Percentiles rank a stretch among this genome's conserved stretches.
Evolutionary conservation across 1,140 invertebrate genomes (phyloP).

Genomic region (Leptinotarsa undecemlineata): DNA sequence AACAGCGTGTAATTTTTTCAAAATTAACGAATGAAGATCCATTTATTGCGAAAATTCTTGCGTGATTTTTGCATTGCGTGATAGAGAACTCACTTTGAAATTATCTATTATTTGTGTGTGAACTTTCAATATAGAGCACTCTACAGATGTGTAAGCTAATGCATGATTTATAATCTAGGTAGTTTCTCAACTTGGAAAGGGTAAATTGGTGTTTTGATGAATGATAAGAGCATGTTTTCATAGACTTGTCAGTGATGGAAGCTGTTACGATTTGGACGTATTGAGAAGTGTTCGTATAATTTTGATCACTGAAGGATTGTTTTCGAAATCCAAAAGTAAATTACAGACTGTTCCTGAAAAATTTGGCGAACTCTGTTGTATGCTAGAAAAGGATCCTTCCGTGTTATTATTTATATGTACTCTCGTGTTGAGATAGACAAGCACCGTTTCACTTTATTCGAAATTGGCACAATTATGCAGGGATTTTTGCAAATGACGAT

Average conservation of each 20-base stretch:
- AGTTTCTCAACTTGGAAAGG: constrained; percentile 10
- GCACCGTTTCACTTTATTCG: constrained; percentile 2
- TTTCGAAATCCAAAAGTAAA: background rate
- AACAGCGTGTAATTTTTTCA: background rate
- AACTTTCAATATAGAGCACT: constrained; percentile 42
- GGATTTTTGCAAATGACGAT: background rate
- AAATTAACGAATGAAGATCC: background rate
- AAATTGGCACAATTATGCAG: background rate
- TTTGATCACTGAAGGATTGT: background rate
- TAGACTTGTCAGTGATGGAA: background rate
- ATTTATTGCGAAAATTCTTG: background rate
- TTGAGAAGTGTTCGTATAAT: background rate
- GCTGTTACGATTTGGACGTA: background rate
- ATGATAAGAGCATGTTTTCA: constrained; percentile 41
- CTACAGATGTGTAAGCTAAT: constrained; percentile 50
- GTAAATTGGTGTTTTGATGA: constrained; percentile 37
- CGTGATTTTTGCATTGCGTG: no score
- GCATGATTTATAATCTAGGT: constrained; percentile 34
- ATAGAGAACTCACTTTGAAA: constrained; percentile 7
- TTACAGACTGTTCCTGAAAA: no score
- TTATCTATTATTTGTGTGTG: constrained; percentile 9
- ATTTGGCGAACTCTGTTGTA: no score
- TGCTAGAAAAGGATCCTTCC: background rate
- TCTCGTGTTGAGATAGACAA: constrained; percentile 5
- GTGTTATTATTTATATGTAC: background rate